phyloP scores from a whole-genome alignment of 2,113 vertebrate genomes.

The Phalacrocorax brasilianus region DNA sequence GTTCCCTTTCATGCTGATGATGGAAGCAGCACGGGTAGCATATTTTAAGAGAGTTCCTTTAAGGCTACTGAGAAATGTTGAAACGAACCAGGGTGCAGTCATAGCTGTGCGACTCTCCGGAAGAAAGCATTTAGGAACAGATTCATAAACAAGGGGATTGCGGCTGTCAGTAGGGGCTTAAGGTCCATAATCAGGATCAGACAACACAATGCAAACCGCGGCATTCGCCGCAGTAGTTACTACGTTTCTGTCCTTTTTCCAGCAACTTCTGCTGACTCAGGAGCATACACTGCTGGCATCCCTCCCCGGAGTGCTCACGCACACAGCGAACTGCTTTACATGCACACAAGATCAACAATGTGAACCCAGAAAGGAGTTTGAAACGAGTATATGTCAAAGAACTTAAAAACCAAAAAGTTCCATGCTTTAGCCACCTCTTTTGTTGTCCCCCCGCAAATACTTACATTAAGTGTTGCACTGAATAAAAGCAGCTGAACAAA shows the following conservation, averaged over 20 bases:
- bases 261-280: constrained; percentile 47
- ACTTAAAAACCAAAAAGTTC: neutral
- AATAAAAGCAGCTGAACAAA: constrained; percentile 54
- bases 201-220: accelerated
- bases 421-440: neutral
- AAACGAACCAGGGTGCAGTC: neutral
- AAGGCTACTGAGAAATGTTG: neutral
- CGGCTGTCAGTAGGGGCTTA: constrained; percentile 33
- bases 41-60: neutral
- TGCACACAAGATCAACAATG: neutral
- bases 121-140: neutral
- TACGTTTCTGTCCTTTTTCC: neutral
- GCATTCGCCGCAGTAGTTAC: neutral
- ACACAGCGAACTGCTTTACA: neutral
- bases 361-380: neutral
- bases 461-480: neutral
- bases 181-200: neutral
- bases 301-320: neutral
- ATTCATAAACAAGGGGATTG: constrained; percentile 52
- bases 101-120: neutral
- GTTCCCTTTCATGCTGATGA: accelerated
- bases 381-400: neutral
- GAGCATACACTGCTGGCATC: neutral
- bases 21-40: neutral
- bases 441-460: neutral